Evolutionary conservation across 2,888 invertebrate genomes (phyloP), one percentile per base, ranked within the genome.

Genomic region (Yponomeuta evonymella): DNA sequence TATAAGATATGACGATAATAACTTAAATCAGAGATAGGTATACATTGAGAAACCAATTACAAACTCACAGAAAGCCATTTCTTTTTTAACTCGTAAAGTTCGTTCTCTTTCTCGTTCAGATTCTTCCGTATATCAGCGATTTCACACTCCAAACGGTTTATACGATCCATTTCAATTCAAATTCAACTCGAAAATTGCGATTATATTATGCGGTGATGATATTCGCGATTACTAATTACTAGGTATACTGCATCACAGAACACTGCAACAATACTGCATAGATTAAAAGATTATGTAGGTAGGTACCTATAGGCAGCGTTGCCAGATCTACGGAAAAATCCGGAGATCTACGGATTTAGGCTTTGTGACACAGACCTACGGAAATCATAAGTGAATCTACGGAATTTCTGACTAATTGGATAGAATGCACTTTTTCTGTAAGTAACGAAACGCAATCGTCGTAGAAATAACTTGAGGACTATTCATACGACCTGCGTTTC

Each of bases 71-170:
- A 79, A 72, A 82, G 79, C 75, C 86, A 85, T 73, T 87, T 83
- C 72, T 79, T 83, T 78, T 89, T 90, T 30, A 94, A 74, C 70
- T 79, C 76, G n/a, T 79, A 79, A 36, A 94, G 80, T 81, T 92
- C 83, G 67, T 83, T 78, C 78, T 94, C 94, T 76, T 94, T 94
- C 69, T 82, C 82, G 2, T 77, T 77, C 71, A 94, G 82, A 70
- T 80, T 76, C 74, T 81, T 83, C 72, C 91, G 92, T 65, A 94
- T 82, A 62, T 83, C 81, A 0, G 77, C 76, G 66, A 94, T 93
- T 87, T 94, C 94, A 65, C 83, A 77, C 75, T 92, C 88, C 73
- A 93, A 76, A 69, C 58, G 73, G 62, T 73, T 73, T 73, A 89
- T 78, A 48, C 77, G 76, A 67, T 89, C 85, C 89, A 89, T 89